Evolutionary conservation across 2,888 invertebrate genomes (phyloP), one percentile per base, ranked within the genome.

Genomic region (Melipona bicolor): DNA sequence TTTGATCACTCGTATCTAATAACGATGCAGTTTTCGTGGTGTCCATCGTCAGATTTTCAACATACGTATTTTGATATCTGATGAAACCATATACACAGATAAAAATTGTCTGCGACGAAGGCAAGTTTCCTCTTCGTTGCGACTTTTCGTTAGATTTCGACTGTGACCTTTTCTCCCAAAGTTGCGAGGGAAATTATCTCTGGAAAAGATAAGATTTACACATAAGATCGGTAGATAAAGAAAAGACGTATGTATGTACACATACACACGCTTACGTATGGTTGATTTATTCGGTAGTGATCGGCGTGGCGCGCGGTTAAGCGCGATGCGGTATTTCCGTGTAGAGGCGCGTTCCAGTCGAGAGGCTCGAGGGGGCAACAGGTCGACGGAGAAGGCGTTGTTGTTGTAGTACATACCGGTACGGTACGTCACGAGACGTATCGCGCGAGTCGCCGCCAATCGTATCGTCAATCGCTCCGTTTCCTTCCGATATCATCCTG

Each of bases 361-460:
- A 73, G 71, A 81, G 77, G 67, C 71, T 74, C 81, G 72, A 65
- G 74, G 73, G 77, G 73, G 64, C 74, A 77, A 86, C 76, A 86
- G 76, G 67, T 82, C 79, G 86, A 77, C 77, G 69, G 67, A 49
- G 79, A 67, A 69, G 77, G 56, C 54, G 79, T 49, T 74, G 80
- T 62, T 65, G 64, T 65, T 68, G 21, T 43, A 43, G n/a, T 68
- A 49, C 27, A 19, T 32, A 19, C 50, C 32, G 32, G 36, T 65
- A 32, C n/a, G 32, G n/a, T 54, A 15, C 21, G 54, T 54, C 32
- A 32, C 69, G 32, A 70, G 32, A 19, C 52, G 52, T 50, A 68
- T 68, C 67, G 49, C 68, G 24, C 24, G 4, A 24, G 24, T 13
- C 24, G 19, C 6, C 75, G 64, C 64, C 32, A 36, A 64, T 64